phyloP scores from a whole-genome alignment of 2,113 vertebrate species.

The Brevimyrus niger region DNA sequence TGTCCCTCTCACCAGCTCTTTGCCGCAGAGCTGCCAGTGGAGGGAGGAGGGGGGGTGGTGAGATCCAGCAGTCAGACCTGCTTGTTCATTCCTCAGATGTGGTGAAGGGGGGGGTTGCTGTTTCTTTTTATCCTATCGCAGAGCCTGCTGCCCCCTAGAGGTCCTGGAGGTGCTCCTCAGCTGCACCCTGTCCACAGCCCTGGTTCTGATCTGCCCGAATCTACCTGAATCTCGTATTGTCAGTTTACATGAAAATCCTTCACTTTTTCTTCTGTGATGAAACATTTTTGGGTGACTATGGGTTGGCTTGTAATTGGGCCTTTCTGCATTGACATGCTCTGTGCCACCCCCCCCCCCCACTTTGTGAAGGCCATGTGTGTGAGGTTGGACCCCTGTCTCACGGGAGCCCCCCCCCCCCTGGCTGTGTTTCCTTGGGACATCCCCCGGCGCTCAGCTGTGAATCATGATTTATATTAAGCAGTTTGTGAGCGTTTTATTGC shows the following conservation, averaged over 20 bases:
- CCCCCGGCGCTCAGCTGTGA: not conserved
- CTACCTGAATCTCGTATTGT: not conserved
- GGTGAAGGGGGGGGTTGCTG: not conserved
- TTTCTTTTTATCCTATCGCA: conserved; percentile 20
- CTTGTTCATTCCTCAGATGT: conserved; percentile 12
- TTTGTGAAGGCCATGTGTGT: not conserved
- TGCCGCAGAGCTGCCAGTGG: not conserved
- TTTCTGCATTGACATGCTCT: not conserved
- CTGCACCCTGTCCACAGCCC: not conserved
- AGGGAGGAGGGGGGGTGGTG: not conserved
- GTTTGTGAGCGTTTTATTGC: not conserved
- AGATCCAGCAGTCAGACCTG: not conserved
- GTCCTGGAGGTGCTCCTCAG: not conserved
- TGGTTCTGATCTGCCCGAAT: not conserved
- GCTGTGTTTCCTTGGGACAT: not conserved
- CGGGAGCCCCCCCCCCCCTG: not conserved
- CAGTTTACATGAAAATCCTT: not conserved
- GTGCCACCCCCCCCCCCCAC: too few relatives aligned
- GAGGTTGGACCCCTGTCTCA: not conserved
- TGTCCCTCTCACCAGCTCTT: not conserved
- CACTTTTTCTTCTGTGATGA: not conserved
- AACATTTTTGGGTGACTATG: not conserved
- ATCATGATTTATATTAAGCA: not conserved
- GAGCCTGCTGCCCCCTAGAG: conserved; percentile 16
- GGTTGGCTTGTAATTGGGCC: conserved; percentile 5